phyloP scores from a whole-genome alignment of 1,140 invertebrate species.

The Aphelenchoides besseyi region DNA sequence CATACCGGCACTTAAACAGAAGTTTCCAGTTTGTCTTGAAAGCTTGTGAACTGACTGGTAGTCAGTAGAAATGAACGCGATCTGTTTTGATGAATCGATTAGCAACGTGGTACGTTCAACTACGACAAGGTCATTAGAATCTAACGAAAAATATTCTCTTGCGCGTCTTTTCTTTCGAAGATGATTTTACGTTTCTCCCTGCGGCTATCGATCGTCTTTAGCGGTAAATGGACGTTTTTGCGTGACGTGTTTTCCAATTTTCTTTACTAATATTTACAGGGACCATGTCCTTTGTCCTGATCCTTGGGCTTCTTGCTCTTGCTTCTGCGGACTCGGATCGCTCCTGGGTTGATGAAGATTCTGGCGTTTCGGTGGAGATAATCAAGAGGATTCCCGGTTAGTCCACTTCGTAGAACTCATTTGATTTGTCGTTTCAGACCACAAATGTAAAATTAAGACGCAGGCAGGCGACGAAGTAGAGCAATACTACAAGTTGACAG shows the following conservation, averaged over 20 bases:
- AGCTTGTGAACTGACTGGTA: no score
- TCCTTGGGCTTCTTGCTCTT: slow-evolving; percentile 19
- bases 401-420: background rate
- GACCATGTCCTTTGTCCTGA: background rate
- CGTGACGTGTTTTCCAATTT: background rate
- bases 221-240: background rate
- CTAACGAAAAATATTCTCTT: no score
- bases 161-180: no score
- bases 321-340: slow-evolving; percentile 43
- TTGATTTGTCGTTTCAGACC: slow-evolving; percentile 35
- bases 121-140: background rate
- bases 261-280: background rate
- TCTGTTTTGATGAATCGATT: slow-evolving; percentile 1
- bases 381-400: slow-evolving; percentile 60
- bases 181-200: no score
- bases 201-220: background rate
- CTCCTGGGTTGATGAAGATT: slow-evolving; percentile 59
- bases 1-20: no score
- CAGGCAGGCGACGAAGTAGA: slow-evolving; percentile 57
- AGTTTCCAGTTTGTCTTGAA: no score
- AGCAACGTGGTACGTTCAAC: background rate
- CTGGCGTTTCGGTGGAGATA: slow-evolving; percentile 60
- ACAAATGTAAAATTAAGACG: slow-evolving; percentile 55
- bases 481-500: slow-evolving; percentile 58
- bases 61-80: no score